Evolutionary conservation across 2,113 vertebrate species (phyloP).

Genomic region (Mixornis gularis): DNA sequence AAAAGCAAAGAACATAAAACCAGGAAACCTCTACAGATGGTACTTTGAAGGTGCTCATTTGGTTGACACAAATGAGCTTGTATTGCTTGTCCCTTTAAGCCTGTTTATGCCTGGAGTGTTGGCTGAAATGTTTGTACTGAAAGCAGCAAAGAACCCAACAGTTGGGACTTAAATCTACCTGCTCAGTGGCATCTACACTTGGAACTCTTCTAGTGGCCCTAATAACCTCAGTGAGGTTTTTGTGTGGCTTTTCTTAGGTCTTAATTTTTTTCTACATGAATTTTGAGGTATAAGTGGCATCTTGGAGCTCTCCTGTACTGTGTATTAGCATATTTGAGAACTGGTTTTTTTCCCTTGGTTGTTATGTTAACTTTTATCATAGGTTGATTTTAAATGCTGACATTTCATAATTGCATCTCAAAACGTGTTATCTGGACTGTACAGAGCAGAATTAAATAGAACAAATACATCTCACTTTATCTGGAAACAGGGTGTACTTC

Average conservation of each 20-base stretch:
- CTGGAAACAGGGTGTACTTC: background rate
- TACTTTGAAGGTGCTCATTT: background rate
- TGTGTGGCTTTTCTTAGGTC: background rate
- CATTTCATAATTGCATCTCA: background rate
- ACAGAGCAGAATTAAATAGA: background rate
- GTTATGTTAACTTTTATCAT: background rate
- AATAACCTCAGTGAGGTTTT: background rate
- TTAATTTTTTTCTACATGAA: background rate
- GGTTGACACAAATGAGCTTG: accelerated
- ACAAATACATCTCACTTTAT: background rate
- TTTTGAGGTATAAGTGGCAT: background rate
- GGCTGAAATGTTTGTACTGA: accelerated
- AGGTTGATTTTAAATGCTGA: background rate
- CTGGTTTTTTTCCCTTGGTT: background rate
- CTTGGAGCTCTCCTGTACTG: accelerated
- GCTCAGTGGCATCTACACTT: background rate
- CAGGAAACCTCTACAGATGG: background rate
- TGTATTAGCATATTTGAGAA: background rate
- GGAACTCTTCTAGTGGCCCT: background rate
- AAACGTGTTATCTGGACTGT: background rate
- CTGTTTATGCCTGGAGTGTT: accelerated
- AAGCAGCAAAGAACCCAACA: background rate
- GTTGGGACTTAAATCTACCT: background rate
- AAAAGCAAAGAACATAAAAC: background rate
- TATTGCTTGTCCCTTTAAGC: background rate